phyloP scores from a whole-genome alignment of 2,113 vertebrate species.

The Leuciscus idus region DNA sequence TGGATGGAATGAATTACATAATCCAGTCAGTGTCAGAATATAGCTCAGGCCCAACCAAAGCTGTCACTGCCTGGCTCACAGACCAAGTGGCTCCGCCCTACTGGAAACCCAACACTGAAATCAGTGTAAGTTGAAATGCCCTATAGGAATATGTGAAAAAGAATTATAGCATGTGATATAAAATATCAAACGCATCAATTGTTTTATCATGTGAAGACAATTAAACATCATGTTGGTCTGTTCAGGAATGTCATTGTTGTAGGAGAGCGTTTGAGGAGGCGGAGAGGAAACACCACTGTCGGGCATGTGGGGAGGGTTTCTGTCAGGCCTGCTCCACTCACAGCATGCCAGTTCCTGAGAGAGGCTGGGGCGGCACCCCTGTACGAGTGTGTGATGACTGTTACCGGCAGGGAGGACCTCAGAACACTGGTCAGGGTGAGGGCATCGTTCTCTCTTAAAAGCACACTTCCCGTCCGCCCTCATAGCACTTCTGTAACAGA shows the following conservation, averaged over 20 bases:
- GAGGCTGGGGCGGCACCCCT: conserved; percentile 79
- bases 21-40: conserved; percentile 82
- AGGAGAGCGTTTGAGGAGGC: conserved; percentile 72
- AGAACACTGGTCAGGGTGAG: conserved; percentile 67
- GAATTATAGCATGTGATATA: background rate
- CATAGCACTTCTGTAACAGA: conserved; percentile 75
- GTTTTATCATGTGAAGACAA: background rate
- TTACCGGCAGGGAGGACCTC: conserved; percentile 69
- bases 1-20: conserved; percentile 80
- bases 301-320: conserved; percentile 82
- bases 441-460: background rate
- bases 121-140: conserved; percentile 71
- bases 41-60: conserved; percentile 79
- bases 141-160: background rate
- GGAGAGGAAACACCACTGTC: conserved; percentile 83
- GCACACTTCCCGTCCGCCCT: conserved; percentile 72
- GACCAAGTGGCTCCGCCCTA: conserved; percentile 82
- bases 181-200: background rate
- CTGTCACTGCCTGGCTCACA: conserved; percentile 79
- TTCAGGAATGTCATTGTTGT: conserved; percentile 77
- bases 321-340: conserved; percentile 80
- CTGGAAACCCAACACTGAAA: conserved; percentile 81
- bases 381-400: conserved; percentile 80
- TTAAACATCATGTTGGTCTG: background rate
- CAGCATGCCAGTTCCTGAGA: conserved; percentile 80